Percentiles rank a stretch among this genome's conserved stretches.
These are phyloP conservation scores for Phrynosoma blainvillii DNA, from an alignment of 2,113 vertebrate species.

Conservation along the genomic window DNA sequence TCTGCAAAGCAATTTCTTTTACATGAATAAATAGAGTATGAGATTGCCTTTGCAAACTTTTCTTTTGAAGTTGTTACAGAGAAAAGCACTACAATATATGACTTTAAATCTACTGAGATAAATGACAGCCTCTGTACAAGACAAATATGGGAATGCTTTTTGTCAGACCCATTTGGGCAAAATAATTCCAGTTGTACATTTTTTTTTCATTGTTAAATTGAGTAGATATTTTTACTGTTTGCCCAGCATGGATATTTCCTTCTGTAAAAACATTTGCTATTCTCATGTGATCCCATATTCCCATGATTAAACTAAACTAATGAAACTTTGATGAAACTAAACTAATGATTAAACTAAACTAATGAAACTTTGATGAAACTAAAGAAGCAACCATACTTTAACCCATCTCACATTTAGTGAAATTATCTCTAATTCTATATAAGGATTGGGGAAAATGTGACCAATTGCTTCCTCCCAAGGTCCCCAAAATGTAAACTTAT, in stretches of 20 bases:
- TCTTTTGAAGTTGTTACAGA: slow-evolving; percentile 26
- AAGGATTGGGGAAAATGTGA: too few relatives aligned
- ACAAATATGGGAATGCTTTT: not conserved
- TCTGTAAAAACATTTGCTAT: not conserved
- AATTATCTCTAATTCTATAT: too few relatives aligned
- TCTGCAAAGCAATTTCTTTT: slow-evolving; percentile 18
- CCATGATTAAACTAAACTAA: too few relatives aligned
- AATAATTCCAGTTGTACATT: not conserved
- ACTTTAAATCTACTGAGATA: slow-evolving; percentile 1
- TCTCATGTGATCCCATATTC: not conserved
- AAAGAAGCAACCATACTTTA: not conserved
- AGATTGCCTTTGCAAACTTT: slow-evolving; percentile 16
- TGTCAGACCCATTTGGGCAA: not conserved
- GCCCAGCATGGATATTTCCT: not conserved
- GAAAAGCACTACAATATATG: slow-evolving; percentile 11
- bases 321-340: not conserved
- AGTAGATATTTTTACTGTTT: not conserved
- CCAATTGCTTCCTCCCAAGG: too few relatives aligned
- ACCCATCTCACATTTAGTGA: not conserved
- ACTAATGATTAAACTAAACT: too few relatives aligned
- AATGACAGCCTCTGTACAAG: not conserved
- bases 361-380: not conserved
- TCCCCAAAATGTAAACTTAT: too few relatives aligned
- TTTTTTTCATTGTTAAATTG: not conserved
- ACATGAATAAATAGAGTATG: slow-evolving; percentile 20